These are phyloP conservation scores for Cichlasoma orientale DNA, from an alignment of 2,797 vertebrate species.

Conservation along the genomic window DNA sequence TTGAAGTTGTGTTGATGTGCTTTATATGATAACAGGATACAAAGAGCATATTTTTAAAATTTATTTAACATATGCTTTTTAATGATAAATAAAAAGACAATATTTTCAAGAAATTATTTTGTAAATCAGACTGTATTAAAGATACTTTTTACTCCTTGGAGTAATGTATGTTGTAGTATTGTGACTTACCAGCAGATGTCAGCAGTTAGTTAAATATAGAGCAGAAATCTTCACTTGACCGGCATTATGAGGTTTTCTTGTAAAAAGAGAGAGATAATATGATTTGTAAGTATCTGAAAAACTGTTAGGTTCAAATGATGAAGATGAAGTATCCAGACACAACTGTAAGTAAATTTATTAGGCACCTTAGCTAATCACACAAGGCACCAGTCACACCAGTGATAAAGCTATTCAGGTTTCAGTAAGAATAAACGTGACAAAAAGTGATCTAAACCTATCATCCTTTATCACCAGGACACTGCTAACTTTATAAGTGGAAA, in stretches of 20 bases:
- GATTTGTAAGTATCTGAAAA: background rate
- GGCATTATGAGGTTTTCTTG: background rate
- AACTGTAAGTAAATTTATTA: background rate
- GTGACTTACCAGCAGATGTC: constrained; percentile 32
- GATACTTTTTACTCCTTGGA: background rate
- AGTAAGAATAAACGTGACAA: background rate
- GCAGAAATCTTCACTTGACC: background rate
- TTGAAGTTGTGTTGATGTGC: background rate
- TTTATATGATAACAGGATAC: background rate
- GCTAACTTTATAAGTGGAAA: background rate
- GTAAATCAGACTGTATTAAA: constrained; percentile 6
- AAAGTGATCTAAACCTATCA: background rate
- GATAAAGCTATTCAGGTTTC: background rate
- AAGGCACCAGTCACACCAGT: background rate
- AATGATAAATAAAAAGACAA: background rate
- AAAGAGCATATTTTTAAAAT: background rate
- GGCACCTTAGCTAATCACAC: constrained; percentile 6
- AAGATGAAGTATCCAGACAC: background rate
- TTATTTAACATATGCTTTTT: background rate
- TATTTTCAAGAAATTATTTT: background rate
- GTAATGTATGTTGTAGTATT: constrained; percentile 13
- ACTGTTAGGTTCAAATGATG: background rate
- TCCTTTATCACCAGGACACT: background rate
- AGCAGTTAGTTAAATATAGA: background rate
- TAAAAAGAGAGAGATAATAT: background rate